Conservation (phyloP, 2,113 vertebrate species). For the Antennarius striatus region DNA sequence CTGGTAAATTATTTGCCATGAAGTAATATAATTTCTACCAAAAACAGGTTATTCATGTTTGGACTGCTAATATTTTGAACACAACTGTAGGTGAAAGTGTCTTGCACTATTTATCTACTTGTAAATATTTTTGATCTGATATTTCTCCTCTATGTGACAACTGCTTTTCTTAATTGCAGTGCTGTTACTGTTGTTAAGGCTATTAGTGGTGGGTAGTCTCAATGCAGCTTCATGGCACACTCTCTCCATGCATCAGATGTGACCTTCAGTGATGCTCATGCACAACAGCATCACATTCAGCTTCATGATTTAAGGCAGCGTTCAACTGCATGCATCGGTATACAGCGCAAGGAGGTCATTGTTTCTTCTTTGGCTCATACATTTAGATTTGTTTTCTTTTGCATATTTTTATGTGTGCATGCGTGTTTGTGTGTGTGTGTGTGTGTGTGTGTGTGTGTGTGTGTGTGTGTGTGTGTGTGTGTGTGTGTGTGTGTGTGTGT, state of each 20-base stretch:
- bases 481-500: no score
- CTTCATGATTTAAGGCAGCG: neutral
- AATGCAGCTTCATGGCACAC: constrained; percentile 8
- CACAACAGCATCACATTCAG: constrained; percentile 1
- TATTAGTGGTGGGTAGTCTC: no score
- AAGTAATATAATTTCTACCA: no score
- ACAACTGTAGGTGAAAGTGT: no score
- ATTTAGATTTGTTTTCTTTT: constrained; percentile 8
- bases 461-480: neutral
- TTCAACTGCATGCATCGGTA: neutral
- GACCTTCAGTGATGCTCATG: constrained; percentile 14
- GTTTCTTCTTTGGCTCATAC: neutral
- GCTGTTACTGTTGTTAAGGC: constrained; percentile 9
- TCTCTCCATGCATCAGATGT: neutral
- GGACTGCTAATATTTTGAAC: no score
- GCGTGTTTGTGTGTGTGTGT: neutral
- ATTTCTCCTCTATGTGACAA: constrained; percentile 9
- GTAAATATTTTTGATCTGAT: neutral
- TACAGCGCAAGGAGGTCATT: neutral
- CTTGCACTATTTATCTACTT: no score
- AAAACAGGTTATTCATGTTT: no score
- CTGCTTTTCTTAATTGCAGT: constrained; percentile 5
- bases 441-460: neutral
- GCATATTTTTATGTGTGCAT: constrained; percentile 15
- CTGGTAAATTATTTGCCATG: no score